Evolutionary conservation across 1,140 invertebrate genomes (phyloP).

Genomic region (Drosophila truncata): DNA sequence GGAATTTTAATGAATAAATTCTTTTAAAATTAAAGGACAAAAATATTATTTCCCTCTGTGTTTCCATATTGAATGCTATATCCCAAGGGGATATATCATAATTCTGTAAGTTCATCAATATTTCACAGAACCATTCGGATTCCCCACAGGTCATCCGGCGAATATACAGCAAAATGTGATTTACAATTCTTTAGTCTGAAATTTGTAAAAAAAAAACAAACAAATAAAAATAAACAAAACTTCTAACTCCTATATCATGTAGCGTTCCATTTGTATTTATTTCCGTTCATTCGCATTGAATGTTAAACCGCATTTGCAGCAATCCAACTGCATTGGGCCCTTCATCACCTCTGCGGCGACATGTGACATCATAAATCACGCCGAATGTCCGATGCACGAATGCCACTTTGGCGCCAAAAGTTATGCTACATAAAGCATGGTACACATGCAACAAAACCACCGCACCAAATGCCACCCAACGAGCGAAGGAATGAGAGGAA

Average conservation of each 20-base stretch:
- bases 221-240: conserved; percentile 17
- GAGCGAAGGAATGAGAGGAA: neutral
- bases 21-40: neutral
- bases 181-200: conserved; percentile 6
- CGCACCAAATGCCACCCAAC: conserved; percentile 16
- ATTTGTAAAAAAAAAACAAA: neutral
- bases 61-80: neutral
- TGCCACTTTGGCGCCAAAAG: conserved; percentile 74
- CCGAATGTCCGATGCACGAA: conserved; percentile 46
- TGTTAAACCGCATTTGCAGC: conserved; percentile 20
- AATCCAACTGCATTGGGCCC: conserved; percentile 46
- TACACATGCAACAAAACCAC: conserved; percentile 27
- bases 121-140: neutral
- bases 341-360: conserved; percentile 59
- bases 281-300: conserved; percentile 13
- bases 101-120: conserved; percentile 14
- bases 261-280: conserved; percentile 4
- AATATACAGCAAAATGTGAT: conserved; percentile 5
- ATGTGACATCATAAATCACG: conserved; percentile 63
- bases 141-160: neutral
- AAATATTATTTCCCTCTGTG: neutral
- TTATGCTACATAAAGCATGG: conserved; percentile 67
- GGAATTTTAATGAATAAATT: neutral
- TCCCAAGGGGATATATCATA: neutral
- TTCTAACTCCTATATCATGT: conserved; percentile 15